phyloP scores from a whole-genome alignment of 2,113 vertebrate genomes.

The Seriola quinqueradiata region DNA sequence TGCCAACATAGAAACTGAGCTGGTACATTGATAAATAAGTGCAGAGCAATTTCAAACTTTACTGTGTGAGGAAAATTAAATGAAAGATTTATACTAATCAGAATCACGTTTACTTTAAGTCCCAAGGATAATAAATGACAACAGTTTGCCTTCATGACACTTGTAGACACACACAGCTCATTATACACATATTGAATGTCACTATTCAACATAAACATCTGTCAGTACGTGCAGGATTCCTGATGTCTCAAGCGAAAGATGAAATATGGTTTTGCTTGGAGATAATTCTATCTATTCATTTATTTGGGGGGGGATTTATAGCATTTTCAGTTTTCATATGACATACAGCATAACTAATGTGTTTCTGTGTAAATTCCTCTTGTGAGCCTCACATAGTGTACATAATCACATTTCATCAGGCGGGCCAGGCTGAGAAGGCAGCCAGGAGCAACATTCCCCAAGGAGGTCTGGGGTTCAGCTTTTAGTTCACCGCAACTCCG shows the following conservation, averaged over 20 bases:
- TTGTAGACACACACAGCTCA: conserved; percentile 9
- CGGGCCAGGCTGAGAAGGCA: conserved; percentile 22
- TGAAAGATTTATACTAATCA: conserved; percentile 42
- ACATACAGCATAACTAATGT: conserved; percentile 54
- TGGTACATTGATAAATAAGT: conserved; percentile 41
- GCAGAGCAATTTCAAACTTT: neutral
- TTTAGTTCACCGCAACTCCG: conserved; percentile 23
- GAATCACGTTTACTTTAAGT: conserved; percentile 18
- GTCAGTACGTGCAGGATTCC: neutral
- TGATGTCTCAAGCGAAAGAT: neutral
- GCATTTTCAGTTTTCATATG: conserved; percentile 39
- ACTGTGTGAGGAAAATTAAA: neutral
- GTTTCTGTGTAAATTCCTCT: conserved; percentile 53
- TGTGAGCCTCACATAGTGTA: conserved; percentile 41
- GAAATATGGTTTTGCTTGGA: conserved; percentile 43
- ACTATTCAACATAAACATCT: conserved; percentile 26
- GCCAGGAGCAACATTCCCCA: conserved; percentile 55
- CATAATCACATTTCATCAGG: conserved; percentile 63
- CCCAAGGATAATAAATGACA: conserved; percentile 34
- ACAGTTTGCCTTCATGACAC: conserved; percentile 9
- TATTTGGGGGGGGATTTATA: conserved; percentile 41
- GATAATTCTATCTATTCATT: conserved; percentile 43
- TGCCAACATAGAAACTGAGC: conserved; percentile 60
- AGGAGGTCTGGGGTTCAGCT: conserved; percentile 37
- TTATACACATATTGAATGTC: conserved; percentile 1